Base-by-base conservation (phyloP, 2,888 invertebrate genomes). In the Drosophila incognita region DNA sequence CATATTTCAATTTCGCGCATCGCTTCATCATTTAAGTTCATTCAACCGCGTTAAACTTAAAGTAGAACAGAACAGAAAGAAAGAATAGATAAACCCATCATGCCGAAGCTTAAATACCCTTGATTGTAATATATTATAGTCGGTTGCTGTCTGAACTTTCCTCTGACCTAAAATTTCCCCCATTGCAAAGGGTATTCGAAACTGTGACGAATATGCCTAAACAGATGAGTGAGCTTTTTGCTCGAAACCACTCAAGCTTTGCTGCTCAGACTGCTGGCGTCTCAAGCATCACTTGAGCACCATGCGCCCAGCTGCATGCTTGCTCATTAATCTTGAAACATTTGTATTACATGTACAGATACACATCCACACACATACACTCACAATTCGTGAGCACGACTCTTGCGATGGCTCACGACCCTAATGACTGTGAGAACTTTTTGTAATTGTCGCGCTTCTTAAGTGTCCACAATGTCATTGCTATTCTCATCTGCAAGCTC, bases 391-490 rank as follows among this genome's bases (percentile, higher is more conserved):
- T 79, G 82, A 83, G 70, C 89, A 82, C 75, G 79, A 86, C 79
- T 73, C 82, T 59, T 59, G 65, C 60, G 69, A 70, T 69, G 67
- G 67, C 52, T 81, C 74, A 77, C 89, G 89, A 87, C 87, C 86
- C 79, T 89, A 90, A 87, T 87, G 90, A 79, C 69, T 81, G 89
- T 90, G 86, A 84, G 90, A 87, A 90, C 76, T 74, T 83, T 73
- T 87, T 83, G 31, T 52, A 56, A 74, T 65, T 85, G 71, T 72
- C 58, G 67, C 58, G 46, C 15, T 35, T 58, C 66, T 65, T 57
- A 51, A 60, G 71, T 51, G 33, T 35, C 48, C 27, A 42, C 51
- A 49, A 59, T 87, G 76, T 67, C 87, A 79, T 83, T 74, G 86
- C 58, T 15, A 24, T 24, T 24, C 46, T 24, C 58, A 21, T 57